Evolutionary conservation across 2,113 vertebrate genomes (phyloP), one percentile per base, ranked within the genome.

Genomic region (Phodopus roborovskii): DNA sequence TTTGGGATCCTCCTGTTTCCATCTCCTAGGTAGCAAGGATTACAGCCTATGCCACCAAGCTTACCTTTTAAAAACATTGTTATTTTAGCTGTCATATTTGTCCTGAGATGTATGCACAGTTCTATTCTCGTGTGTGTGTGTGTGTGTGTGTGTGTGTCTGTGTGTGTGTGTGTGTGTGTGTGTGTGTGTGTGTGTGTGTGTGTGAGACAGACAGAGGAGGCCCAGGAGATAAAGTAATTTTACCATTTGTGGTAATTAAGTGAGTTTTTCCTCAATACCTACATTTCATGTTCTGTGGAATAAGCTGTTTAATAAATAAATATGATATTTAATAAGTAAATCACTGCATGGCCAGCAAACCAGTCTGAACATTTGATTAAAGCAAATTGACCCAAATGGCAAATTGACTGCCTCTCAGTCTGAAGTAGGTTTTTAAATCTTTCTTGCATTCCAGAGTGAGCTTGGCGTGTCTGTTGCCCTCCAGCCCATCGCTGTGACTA

Each of bases 251-350:
- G 12, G 26, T 66, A 62, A 45, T 66, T 84, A 56, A 81, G 30
- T 91, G 5, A 71, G 30, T 74, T 85, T 89, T 83, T 74, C 36
- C 78, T 75, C 79, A 56, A 88, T 88, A 81, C 17, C 20, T n/a
- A 28, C 64, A 82, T 74, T 28, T 82, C 53, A 71, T 88, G 17
- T 87, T 93, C 33, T 75, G 79, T 74, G 45, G 81, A 95, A 66
- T 39, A 81, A 88, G 11, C 39, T 92, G 4, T 12, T 92, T 88
- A 60, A 73, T 88, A 74, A 95, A 85, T 84, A 93, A 90, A 36
- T 73, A 83, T 6, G 22, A 68, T 70, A 71, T 75, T 90, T 92
- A 92, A 45, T 68, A 82, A 84, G 60, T 81, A 83, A 56, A 28
- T 94, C 70, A 64, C 22, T 58, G 28, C 8, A 8, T 58, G 79